phyloP scores from a whole-genome alignment of 2,888 invertebrate species.

The Sesia apiformis region DNA sequence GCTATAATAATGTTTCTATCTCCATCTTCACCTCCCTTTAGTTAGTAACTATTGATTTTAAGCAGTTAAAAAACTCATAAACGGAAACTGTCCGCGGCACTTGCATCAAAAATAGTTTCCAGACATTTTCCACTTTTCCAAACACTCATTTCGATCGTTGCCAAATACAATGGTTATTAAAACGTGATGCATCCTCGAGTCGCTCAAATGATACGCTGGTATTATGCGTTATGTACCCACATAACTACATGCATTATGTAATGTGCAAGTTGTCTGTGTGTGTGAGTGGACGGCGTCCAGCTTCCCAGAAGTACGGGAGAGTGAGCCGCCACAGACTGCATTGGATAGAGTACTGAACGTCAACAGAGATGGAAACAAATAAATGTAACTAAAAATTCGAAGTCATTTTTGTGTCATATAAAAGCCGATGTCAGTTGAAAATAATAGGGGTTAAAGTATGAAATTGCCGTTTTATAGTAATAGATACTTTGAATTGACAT shows the following conservation, averaged over 20 bases:
- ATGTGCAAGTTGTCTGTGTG: slow-evolving; percentile 23
- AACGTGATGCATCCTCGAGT: slow-evolving; percentile 43
- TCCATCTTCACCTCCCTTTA: too few relatives aligned
- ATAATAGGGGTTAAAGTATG: too few relatives aligned
- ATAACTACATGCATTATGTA: slow-evolving; percentile 17
- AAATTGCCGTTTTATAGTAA: too few relatives aligned
- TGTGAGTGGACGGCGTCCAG: slow-evolving; percentile 65
- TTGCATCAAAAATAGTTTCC: slow-evolving; percentile 35
- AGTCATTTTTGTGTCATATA: too few relatives aligned
- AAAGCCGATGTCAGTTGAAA: too few relatives aligned
- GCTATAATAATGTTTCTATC: too few relatives aligned
- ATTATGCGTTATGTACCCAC: slow-evolving; percentile 12
- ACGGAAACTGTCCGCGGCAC: slow-evolving; percentile 23
- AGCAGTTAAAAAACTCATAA: slow-evolving; percentile 20
- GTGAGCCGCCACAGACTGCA: slow-evolving; percentile 41
- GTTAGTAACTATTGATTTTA: neutral
- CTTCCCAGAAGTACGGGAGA: slow-evolving; percentile 55
- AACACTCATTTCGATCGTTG: slow-evolving; percentile 70
- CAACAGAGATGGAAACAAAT: neutral
- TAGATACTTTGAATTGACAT: too few relatives aligned
- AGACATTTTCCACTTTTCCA: slow-evolving; percentile 49
- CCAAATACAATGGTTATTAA: slow-evolving; percentile 75
- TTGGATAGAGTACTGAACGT: slow-evolving; percentile 24
- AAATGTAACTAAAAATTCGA: neutral
- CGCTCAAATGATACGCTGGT: slow-evolving; percentile 47